Evolutionary conservation across 1,140 invertebrate species (phyloP), one percentile per base, ranked within the genome.

Genomic region (Ganaspis sp.): DNA sequence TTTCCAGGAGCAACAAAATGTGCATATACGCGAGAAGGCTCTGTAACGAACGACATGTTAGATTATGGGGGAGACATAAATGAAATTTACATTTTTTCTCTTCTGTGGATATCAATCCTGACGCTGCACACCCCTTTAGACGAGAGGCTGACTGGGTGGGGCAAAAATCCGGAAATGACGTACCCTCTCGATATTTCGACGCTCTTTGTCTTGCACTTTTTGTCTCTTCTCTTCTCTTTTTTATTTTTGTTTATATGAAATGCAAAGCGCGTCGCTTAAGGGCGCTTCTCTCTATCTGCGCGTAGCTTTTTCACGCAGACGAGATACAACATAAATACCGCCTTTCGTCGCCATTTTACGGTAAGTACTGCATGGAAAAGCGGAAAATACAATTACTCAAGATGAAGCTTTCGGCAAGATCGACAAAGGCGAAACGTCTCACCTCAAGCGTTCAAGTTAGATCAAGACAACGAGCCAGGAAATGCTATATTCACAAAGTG

Each of bases 31-130:
- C 23, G 58, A 64, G 12, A 29, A 34, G 21, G 23, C 26, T 15
- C 58, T 26, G 80, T 84, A 84, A 81, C 78, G 78, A 84, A 84
- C 76, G 80, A 79, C 82, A 77, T 72, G 53, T 74, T 70, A 76
- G 78, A 83, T 83, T 83, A 81, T 76, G 78, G 79, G 79, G 80
- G 80, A 83, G 76, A 76, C 84, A 75, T 81, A 83, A 85, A 85
- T 83, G 80, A 86, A 86, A 87, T 87, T 87, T 85, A 81, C 85
- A 87, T 87, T 86, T 86, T 84, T 80, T 77, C 78, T 78, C 76
- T 81, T 80, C 77, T 77, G 77, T 76, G 54, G 80, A 81, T 83
- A 83, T 81, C 82, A 84, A 84, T 84, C 73, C 77, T 38, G 23
- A 9, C 40, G 72, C 34, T 73, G 40, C 12, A 38, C 58, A 70